Conservation (phyloP, 2,113 vertebrate species). For the Melanostigma gelatinosum region DNA sequence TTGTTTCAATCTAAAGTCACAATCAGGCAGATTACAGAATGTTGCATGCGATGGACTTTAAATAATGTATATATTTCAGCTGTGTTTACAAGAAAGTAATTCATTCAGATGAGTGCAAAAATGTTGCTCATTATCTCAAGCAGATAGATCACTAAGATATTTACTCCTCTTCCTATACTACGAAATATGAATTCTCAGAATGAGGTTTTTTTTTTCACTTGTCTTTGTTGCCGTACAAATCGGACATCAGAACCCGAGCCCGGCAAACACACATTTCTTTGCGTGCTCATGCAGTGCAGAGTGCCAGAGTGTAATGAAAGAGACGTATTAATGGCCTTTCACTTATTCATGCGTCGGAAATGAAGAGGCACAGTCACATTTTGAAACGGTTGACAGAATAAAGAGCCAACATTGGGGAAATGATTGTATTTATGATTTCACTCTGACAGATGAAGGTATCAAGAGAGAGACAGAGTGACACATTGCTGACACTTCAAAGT, state of each 20-base stretch:
- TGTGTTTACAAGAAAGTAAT: constrained; percentile 15
- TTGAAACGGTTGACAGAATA: constrained; percentile 77
- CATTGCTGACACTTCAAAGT: constrained; percentile 82
- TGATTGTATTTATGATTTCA: constrained; percentile 83
- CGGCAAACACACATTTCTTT: constrained; percentile 52
- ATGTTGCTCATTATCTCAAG: constrained; percentile 32
- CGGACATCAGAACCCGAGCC: constrained; percentile 74
- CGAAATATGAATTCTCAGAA: constrained; percentile 34
- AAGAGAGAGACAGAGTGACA: constrained; percentile 80
- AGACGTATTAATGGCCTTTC: constrained; percentile 82
- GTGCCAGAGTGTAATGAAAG: constrained; percentile 77
- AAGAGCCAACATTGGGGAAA: constrained; percentile 77
- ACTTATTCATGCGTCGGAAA: constrained; percentile 82
- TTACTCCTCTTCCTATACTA: neutral
- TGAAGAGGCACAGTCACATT: constrained; percentile 77
- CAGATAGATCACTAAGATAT: neutral
- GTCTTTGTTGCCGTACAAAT: constrained; percentile 76
- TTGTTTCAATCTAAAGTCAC: constrained; percentile 6
- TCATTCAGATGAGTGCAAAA: constrained; percentile 20
- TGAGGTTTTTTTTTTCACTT: constrained; percentile 36
- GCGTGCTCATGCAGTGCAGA: constrained; percentile 57
- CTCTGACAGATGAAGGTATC: constrained; percentile 79
- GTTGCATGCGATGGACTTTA: constrained; percentile 16
- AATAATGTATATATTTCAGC: constrained; percentile 10
- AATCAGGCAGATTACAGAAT: neutral